Conservation (phyloP, 2,113 vertebrate species). For the Glaucidium brasilianum region DNA sequence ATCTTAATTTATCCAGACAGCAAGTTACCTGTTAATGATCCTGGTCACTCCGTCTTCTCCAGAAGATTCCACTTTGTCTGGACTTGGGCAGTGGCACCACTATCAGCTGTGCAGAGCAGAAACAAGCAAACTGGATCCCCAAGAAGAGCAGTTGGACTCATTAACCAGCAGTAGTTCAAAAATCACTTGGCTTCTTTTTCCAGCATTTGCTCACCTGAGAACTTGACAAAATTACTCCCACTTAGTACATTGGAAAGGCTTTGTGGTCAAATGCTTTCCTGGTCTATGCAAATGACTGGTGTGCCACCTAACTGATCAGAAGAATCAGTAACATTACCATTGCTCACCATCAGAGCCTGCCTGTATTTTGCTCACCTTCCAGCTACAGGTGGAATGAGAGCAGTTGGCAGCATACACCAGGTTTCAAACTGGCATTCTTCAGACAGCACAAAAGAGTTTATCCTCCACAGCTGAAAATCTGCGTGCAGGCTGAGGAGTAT, state of each 20-base stretch:
- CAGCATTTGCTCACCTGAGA: neutral
- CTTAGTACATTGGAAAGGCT: neutral
- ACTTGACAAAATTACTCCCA: neutral
- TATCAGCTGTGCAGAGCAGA: neutral
- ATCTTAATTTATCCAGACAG: neutral
- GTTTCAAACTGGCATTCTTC: neutral
- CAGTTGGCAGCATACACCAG: neutral
- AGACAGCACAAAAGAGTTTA: neutral
- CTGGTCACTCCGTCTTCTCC: neutral
- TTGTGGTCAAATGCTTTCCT: neutral
- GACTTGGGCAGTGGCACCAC: neutral
- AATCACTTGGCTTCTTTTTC: neutral
- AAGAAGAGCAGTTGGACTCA: neutral
- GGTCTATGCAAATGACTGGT: neutral
- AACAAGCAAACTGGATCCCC: neutral
- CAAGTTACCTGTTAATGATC: neutral
- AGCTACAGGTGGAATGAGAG: fast-evolving
- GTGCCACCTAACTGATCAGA: neutral
- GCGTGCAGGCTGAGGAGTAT: neutral
- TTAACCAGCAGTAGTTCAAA: neutral
- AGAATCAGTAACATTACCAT: neutral
- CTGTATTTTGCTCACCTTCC: neutral
- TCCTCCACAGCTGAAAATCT: neutral
- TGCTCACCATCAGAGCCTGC: neutral
- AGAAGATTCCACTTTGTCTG: neutral